phyloP scores from a whole-genome alignment of 2,797 vertebrate genomes.

The Phaenicophaeus curvirostris region DNA sequence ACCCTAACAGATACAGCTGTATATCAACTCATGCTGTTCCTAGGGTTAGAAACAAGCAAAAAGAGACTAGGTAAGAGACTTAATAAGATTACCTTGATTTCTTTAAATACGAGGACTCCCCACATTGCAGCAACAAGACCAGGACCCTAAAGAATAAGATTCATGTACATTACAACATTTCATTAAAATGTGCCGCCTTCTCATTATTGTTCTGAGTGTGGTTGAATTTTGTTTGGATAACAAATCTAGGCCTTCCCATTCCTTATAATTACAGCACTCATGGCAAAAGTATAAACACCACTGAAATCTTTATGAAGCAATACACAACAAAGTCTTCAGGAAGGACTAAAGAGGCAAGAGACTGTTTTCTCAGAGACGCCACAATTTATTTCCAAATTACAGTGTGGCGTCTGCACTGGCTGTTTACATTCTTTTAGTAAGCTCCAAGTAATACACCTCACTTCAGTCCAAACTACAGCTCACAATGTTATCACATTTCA shows the following conservation, averaged over 20 bases:
- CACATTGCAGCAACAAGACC: slow-evolving; percentile 88
- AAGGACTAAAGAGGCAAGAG: background rate
- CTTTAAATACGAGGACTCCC: slow-evolving; percentile 88
- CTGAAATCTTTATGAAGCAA: background rate
- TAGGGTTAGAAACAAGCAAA: background rate
- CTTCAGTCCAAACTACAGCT: background rate
- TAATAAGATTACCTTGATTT: slow-evolving; percentile 77
- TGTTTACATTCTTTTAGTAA: background rate
- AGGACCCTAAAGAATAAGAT: slow-evolving; percentile 80
- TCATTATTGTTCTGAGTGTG: background rate
- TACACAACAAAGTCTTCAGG: background rate
- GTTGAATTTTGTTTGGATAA: background rate
- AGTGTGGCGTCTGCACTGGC: background rate
- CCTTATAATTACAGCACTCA: background rate
- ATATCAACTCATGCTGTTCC: background rate
- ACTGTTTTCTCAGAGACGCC: background rate
- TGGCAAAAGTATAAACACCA: background rate
- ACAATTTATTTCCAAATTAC: background rate
- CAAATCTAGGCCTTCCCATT: background rate
- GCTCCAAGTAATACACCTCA: background rate
- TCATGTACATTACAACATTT: slow-evolving; percentile 14
- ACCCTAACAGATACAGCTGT: background rate
- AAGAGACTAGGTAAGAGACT: background rate
- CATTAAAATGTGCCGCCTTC: background rate
- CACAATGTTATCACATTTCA: background rate